Conservation (phyloP, 2,113 vertebrate genomes). For the Delphinapterus leucas region DNA sequence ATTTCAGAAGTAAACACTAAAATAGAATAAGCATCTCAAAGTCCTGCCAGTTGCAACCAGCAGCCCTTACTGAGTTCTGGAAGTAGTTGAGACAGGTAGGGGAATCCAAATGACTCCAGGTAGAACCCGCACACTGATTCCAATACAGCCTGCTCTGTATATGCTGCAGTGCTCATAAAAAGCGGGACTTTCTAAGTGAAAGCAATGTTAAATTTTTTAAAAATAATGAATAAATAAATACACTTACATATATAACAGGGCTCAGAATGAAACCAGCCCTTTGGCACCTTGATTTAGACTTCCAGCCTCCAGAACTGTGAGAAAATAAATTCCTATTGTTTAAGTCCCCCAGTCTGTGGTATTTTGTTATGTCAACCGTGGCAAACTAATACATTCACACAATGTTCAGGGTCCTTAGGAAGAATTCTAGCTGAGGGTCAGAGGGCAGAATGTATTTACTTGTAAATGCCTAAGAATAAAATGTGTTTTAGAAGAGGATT, state of each 20-base stretch:
- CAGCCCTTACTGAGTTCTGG: background rate
- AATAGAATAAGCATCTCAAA: background rate
- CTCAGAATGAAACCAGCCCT: background rate
- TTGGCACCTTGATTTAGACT: background rate
- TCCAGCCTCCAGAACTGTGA: background rate
- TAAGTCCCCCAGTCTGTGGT: background rate
- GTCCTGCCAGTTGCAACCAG: background rate
- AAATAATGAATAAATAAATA: too few species aligned
- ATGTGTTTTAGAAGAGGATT: background rate
- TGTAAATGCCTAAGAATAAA: background rate
- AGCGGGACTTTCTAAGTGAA: background rate
- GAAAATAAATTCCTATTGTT: background rate
- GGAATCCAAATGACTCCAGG: background rate
- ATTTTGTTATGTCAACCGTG: background rate
- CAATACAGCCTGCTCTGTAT: fast-evolving
- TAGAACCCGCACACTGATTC: background rate
- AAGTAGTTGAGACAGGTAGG: background rate
- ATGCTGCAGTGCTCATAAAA: background rate
- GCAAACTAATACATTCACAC: background rate
- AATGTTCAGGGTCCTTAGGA: background rate
- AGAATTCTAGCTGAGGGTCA: background rate
- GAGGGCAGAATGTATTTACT: background rate
- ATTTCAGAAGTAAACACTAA: background rate
- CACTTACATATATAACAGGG: background rate
- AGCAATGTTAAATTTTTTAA: background rate